Percentiles rank a stretch among this genome's conserved stretches.
phyloP scores from a whole-genome alignment of 2,888 invertebrate species.

The Apotomis capreana region DNA sequence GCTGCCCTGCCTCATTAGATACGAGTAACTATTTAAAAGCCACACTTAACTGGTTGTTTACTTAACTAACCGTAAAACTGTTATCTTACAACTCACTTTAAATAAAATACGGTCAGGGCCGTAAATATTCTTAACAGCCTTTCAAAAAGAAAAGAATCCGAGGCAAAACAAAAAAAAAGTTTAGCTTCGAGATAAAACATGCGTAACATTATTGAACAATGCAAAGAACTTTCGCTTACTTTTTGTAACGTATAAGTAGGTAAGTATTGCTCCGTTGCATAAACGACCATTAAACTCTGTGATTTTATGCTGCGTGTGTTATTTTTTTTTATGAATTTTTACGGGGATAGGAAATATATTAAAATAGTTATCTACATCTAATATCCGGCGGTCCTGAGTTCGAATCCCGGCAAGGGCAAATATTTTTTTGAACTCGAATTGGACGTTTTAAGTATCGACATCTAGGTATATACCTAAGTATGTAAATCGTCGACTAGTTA shows the following conservation, averaged over 20 bases:
- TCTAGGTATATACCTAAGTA: no score
- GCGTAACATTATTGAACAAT: constrained; percentile 9
- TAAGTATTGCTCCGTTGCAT: neutral
- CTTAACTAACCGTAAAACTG: constrained; percentile 39
- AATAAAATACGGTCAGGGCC: constrained; percentile 34
- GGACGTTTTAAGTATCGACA: no score
- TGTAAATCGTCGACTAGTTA: no score
- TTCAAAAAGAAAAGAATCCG: neutral
- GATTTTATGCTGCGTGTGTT: no score
- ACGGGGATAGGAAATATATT: no score
- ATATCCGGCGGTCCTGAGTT: no score
- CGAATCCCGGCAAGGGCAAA: no score
- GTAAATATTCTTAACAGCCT: constrained; percentile 37
- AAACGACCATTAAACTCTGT: no score
- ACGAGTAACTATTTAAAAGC: constrained; percentile 42
- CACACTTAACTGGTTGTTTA: constrained; percentile 40
- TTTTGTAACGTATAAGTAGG: neutral
- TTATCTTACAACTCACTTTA: constrained; percentile 41
- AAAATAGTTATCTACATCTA: no score
- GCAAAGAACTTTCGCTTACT: constrained; percentile 6
- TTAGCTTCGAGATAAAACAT: constrained; percentile 2
- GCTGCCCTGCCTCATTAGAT: constrained; percentile 29
- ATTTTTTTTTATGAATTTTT: no score
- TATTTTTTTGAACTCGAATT: no score
- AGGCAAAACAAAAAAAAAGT: constrained; percentile 16